Evolutionary conservation across 2,888 invertebrate genomes (phyloP).

Genomic region (Beris chalybata): DNA sequence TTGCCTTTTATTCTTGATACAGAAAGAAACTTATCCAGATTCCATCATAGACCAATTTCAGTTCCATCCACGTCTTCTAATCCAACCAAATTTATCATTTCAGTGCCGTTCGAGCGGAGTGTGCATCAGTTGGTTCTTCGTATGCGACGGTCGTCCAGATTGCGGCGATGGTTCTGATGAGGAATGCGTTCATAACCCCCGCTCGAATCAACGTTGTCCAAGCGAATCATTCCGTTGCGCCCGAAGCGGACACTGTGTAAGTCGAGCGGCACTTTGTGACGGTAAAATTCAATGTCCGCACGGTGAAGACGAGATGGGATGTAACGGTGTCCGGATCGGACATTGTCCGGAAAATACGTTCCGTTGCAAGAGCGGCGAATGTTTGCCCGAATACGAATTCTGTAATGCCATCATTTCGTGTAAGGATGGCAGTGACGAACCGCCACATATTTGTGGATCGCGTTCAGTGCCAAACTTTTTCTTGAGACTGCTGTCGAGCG

Average conservation of each 20-base stretch:
- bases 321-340: conserved; percentile 62
- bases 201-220: conserved; percentile 62
- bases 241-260: conserved; percentile 71
- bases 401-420: conserved; percentile 88
- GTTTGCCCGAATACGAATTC: conserved; percentile 86
- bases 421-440: conserved; percentile 87
- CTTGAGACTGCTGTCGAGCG: conserved; percentile 47
- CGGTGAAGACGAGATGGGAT: conserved; percentile 76
- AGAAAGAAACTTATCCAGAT: neutral
- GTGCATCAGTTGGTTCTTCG: conserved; percentile 92
- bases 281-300: conserved; percentile 74
- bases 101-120: conserved; percentile 83
- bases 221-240: conserved; percentile 72
- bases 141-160: conserved; percentile 79
- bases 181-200: conserved; percentile 65
- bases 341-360: conserved; percentile 80
- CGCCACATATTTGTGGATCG: conserved; percentile 70
- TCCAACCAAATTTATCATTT: conserved; percentile 42
- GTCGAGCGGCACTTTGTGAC: conserved; percentile 79
- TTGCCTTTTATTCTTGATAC: neutral
- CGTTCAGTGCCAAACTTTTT: conserved; percentile 56
- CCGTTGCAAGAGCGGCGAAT: conserved; percentile 83
- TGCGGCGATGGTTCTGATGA: conserved; percentile 88
- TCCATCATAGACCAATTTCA: neutral
- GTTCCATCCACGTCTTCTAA: neutral